Evolutionary conservation across 2,113 vertebrate species (phyloP).

Genomic region (Gadus macrocephalus): DNA sequence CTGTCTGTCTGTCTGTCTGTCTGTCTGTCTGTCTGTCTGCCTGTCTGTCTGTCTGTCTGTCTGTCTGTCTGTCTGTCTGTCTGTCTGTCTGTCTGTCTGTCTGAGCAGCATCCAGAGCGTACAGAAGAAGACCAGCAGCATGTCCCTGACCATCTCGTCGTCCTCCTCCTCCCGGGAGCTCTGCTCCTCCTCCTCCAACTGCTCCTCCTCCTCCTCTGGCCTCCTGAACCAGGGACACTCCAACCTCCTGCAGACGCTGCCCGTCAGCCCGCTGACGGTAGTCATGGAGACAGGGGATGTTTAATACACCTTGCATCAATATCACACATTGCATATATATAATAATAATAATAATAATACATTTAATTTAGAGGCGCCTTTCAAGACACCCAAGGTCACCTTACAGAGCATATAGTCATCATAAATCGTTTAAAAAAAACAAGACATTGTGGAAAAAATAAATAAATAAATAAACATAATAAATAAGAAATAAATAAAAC

Average conservation of each 20-base stretch:
- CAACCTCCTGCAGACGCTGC: conserved; percentile 63
- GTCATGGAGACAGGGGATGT: neutral
- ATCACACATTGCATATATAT: conserved; percentile 6
- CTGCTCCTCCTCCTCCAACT: conserved; percentile 45
- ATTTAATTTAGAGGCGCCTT: too few species aligned
- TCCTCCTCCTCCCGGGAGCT: conserved; percentile 51
- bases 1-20: neutral
- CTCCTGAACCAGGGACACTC: conserved; percentile 61
- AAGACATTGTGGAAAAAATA: too few species aligned
- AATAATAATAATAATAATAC: too few species aligned
- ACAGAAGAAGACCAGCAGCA: conserved; percentile 74
- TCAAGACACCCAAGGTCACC: too few species aligned
- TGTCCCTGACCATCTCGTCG: conserved; percentile 74
- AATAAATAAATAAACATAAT: too few species aligned
- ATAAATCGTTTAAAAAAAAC: too few species aligned
- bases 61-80: too few species aligned
- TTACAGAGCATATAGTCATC: too few species aligned
- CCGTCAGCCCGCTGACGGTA: conserved; percentile 63
- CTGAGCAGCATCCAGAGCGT: conserved; percentile 51
- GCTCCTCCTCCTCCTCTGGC: conserved; percentile 46
- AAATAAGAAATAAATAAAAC: too few species aligned
- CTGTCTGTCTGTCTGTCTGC: too few species aligned
- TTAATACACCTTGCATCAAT: too few species aligned
- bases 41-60: too few species aligned
- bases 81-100: conserved; percentile 9